Percentiles rank a stretch among this genome's conserved stretches.
Conservation (phyloP, 2,797 vertebrate genomes). For the Girardinus metallicus region DNA sequence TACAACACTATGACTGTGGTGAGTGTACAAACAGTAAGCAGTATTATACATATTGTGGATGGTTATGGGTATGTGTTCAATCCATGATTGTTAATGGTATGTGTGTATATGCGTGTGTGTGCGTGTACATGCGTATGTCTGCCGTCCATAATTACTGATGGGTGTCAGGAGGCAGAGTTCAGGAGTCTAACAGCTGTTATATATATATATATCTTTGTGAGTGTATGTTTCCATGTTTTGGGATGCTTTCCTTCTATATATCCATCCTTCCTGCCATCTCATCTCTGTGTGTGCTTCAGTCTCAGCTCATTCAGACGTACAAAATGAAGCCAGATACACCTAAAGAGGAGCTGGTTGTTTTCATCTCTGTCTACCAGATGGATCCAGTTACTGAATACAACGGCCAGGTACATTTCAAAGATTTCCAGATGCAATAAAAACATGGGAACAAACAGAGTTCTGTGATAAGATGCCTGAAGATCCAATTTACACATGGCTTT, state of each 20-base stretch:
- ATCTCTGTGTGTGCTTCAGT: slow-evolving; percentile 60
- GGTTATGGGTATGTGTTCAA: too few species aligned
- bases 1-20: too few species aligned
- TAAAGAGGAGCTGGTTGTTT: slow-evolving; percentile 74
- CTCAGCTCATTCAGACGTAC: slow-evolving; percentile 78
- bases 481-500: neutral
- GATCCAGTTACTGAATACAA: slow-evolving; percentile 90
- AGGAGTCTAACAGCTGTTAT: too few species aligned
- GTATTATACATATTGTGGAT: too few species aligned
- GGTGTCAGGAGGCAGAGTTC: too few species aligned
- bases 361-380: slow-evolving; percentile 88
- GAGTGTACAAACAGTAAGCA: too few species aligned
- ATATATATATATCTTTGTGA: too few species aligned
- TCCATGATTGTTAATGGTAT: too few species aligned
- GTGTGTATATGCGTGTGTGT: too few species aligned
- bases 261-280: neutral
- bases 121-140: too few species aligned
- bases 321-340: slow-evolving; percentile 79
- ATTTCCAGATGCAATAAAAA: neutral
- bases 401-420: slow-evolving; percentile 76
- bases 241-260: neutral
- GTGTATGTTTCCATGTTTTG: neutral
- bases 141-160: too few species aligned
- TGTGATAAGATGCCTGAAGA: neutral
- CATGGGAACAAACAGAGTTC: neutral